Conservation (phyloP, 2,888 invertebrate species). For the Dendrolimus houi region DNA sequence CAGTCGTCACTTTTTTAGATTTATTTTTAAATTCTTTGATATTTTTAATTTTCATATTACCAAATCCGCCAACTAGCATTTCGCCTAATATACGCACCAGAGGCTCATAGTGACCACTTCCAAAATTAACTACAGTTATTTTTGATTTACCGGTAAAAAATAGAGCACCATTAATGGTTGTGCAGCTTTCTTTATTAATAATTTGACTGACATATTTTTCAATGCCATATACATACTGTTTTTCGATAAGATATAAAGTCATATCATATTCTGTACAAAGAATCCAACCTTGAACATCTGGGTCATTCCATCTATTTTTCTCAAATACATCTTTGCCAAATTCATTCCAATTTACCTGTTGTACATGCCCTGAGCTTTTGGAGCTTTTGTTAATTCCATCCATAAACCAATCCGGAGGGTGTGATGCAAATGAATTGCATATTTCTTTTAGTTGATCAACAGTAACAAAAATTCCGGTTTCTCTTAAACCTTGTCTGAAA, state of each 20-base stretch:
- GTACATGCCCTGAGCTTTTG: neutral
- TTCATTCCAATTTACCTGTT: neutral
- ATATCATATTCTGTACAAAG: neutral
- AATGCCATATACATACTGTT: neutral
- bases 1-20: too few species aligned
- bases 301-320: neutral
- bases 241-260: neutral
- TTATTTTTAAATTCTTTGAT: too few species aligned
- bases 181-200: neutral
- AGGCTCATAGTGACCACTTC: neutral
- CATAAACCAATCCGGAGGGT: neutral
- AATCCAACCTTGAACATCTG: neutral
- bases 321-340: neutral
- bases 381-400: neutral
- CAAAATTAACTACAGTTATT: neutral
- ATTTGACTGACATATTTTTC: neutral
- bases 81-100: neutral
- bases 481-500: neutral
- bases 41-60: too few species aligned
- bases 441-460: neutral
- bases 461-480: neutral
- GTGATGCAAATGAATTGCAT: neutral
- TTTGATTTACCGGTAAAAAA: neutral
- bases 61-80: neutral
- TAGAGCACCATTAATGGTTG: neutral